phyloP scores from a whole-genome alignment of 2,113 vertebrate species.

The Phalacrocorax aristotelis region DNA sequence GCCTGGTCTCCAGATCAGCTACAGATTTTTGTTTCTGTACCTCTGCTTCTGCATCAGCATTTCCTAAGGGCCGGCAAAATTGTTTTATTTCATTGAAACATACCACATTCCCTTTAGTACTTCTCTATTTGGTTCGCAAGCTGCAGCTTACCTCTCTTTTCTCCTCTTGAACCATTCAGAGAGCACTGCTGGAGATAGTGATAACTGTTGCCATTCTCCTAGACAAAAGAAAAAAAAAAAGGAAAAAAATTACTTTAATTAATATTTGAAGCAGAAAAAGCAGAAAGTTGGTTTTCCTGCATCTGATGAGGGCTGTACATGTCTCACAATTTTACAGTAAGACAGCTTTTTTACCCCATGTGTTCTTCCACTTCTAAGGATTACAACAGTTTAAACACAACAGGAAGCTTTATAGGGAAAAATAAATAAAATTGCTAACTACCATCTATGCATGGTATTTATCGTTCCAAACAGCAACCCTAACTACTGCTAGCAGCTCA shows the following conservation, averaged over 20 bases:
- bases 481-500: slow-evolving; percentile 28
- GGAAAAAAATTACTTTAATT: not conserved
- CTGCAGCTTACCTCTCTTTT: not conserved
- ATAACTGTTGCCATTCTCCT: not conserved
- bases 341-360: slow-evolving; percentile 7
- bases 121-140: not conserved
- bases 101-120: not conserved
- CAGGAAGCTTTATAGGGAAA: slow-evolving; percentile 44
- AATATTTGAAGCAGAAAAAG: slow-evolving; percentile 16
- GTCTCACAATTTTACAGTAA: not conserved
- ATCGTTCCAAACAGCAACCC: not conserved
- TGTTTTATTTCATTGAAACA: not conserved
- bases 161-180: not conserved
- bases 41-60: not conserved
- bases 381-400: slow-evolving; percentile 52
- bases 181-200: not conserved
- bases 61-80: not conserved
- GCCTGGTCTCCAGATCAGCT: not conserved
- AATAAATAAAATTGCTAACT: slow-evolving; percentile 39
- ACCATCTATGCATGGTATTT: slow-evolving; percentile 29
- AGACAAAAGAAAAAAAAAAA: not conserved
- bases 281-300: not conserved
- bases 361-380: slow-evolving; percentile 14
- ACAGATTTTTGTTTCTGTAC: not conserved
- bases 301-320: not conserved